Evolutionary conservation across 2,797 vertebrate genomes (phyloP).

Genomic region (Parotocinclus haroldoi): DNA sequence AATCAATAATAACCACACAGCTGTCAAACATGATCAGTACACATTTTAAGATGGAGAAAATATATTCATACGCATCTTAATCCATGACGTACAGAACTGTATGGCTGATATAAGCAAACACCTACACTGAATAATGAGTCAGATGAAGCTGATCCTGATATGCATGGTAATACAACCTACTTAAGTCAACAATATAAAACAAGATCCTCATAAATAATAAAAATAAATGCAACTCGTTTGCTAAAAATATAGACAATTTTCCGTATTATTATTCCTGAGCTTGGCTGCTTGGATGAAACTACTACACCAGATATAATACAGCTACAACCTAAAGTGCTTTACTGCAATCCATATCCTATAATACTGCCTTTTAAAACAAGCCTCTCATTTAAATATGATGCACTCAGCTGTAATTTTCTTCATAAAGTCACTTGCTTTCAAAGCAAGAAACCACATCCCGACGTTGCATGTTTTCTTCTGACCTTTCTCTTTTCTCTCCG

Average conservation of each 20-base stretch:
- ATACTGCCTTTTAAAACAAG: background rate
- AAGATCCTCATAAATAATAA: conserved; percentile 1
- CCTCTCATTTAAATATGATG: background rate
- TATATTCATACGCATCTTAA: conserved; percentile 65
- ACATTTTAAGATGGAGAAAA: conserved; percentile 61
- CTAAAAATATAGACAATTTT: no score
- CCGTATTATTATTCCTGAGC: no score
- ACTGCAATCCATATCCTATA: background rate
- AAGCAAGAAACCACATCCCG: background rate
- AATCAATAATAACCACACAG: conserved; percentile 69
- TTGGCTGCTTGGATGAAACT: no score
- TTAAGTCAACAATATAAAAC: conserved; percentile 6
- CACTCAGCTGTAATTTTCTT: background rate
- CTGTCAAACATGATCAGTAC: conserved; percentile 72
- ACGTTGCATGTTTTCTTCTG: conserved; percentile 7
- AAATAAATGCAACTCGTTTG: conserved; percentile 15
- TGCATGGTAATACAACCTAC: no score
- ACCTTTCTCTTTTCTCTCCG: conserved; percentile 13
- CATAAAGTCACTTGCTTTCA: conserved; percentile 10
- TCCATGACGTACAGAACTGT: conserved; percentile 54
- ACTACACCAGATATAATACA: no score
- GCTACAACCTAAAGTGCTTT: no score
- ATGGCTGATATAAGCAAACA: conserved; percentile 64
- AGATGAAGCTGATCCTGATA: background rate
- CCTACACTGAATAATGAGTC: conserved; percentile 8